These are phyloP conservation scores for Grantiella picta DNA, from an alignment of 2,113 vertebrate genomes.

Conservation along the genomic window DNA sequence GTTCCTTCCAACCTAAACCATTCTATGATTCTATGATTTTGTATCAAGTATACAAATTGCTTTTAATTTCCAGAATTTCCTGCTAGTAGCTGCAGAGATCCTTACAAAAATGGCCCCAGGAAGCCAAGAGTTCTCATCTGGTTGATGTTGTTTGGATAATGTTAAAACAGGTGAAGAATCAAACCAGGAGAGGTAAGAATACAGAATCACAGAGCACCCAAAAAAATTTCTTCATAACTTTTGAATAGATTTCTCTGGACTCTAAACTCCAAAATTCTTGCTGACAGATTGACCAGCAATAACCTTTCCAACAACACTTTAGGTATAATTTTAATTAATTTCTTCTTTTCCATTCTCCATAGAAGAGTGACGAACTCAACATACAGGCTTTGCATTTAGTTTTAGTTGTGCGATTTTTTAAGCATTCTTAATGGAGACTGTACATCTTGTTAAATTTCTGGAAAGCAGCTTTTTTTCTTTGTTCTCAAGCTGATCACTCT, in stretches of 20 bases:
- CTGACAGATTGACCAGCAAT: not conserved
- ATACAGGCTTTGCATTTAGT: not conserved
- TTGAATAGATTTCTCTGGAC: not conserved
- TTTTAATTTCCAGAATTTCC: not conserved
- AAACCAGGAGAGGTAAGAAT: not conserved
- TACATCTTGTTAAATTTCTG: not conserved
- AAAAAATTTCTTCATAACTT: not conserved
- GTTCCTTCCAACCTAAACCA: not conserved
- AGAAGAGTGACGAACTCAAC: not conserved
- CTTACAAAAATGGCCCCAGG: not conserved
- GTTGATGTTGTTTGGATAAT: not conserved
- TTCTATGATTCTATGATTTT: not conserved
- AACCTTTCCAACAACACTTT: not conserved
- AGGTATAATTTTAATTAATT: not conserved
- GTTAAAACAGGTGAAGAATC: not conserved
- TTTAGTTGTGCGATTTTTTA: not conserved
- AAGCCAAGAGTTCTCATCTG: not conserved
- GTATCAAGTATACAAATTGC: not conserved
- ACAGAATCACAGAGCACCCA: not conserved
- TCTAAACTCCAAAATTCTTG: not conserved
- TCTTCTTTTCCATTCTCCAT: not conserved
- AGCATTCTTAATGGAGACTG: not conserved
- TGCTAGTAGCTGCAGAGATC: not conserved
- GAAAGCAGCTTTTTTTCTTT: not conserved
- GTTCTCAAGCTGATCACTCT: not conserved